Conservation (phyloP, 2,888 invertebrate genomes). For the Sisyra nigra region DNA sequence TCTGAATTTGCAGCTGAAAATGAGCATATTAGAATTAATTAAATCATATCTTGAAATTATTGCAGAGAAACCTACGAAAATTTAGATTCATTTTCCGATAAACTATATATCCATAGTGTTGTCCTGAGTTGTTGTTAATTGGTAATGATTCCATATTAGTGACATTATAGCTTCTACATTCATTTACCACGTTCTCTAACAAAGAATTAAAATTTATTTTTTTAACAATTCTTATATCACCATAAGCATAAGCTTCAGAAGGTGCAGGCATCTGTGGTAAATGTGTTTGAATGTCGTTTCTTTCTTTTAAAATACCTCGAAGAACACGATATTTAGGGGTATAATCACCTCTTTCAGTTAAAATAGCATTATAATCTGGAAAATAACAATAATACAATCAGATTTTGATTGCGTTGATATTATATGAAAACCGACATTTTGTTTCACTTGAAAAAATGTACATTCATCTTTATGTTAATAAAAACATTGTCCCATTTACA, state of each 20-base stretch:
- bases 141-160: constrained; percentile 22
- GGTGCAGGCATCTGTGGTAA: constrained; percentile 22
- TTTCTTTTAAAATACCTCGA: constrained; percentile 30
- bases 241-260: constrained; percentile 21
- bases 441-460: no score
- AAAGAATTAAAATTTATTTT: not conserved
- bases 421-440: no score
- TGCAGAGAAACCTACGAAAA: constrained; percentile 11
- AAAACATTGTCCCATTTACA: no score
- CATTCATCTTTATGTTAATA: no score
- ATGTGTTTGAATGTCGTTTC: constrained; percentile 18
- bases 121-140: constrained; percentile 29
- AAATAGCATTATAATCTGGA: constrained; percentile 74
- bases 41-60: not conserved
- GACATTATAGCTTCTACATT: constrained; percentile 10
- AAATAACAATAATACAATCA: no score
- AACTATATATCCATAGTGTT: constrained; percentile 36
- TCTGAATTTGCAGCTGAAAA: constrained; percentile 15
- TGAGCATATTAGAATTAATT: not conserved
- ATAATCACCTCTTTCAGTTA: constrained; percentile 78
- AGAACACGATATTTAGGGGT: constrained; percentile 66
- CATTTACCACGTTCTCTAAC: not conserved
- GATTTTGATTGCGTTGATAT: no score
- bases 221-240: constrained; percentile 15
- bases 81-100: constrained; percentile 27